Evolutionary conservation across 2,797 vertebrate species (phyloP).

Genomic region (Dipus sagitta): DNA sequence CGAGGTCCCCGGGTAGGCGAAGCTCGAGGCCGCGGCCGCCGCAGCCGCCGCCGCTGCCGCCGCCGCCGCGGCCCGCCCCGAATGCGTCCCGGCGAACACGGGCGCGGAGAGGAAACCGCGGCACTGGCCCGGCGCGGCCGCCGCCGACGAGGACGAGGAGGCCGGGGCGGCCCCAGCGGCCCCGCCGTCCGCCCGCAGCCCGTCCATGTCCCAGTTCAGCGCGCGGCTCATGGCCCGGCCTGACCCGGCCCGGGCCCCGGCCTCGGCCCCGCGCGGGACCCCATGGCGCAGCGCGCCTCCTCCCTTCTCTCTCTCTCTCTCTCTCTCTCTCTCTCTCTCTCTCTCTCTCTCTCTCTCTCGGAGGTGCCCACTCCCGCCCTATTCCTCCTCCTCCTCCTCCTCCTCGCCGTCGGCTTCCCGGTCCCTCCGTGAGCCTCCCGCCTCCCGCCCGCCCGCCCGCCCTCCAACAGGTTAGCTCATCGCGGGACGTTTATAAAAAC

Average conservation of each 20-base stretch:
- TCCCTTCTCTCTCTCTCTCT: conserved; percentile 75
- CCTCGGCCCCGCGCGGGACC: conserved; percentile 84
- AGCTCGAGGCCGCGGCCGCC: conserved; percentile 79
- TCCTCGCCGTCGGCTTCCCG: conserved; percentile 50
- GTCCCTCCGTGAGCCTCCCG: conserved; percentile 77
- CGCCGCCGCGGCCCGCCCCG: conserved; percentile 75
- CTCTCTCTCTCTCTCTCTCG: conserved; percentile 70
- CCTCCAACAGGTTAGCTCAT: conserved; percentile 90
- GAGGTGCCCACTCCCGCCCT: conserved; percentile 75
- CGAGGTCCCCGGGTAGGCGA: conserved; percentile 83
- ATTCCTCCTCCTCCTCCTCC: conserved; percentile 50
- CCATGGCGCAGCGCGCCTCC: conserved; percentile 81
- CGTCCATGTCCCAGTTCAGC: conserved; percentile 90
- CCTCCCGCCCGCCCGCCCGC: conserved; percentile 82
- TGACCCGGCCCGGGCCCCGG: conserved; percentile 83
- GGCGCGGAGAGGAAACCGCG: conserved; percentile 84
- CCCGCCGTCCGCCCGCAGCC: conserved; percentile 86
- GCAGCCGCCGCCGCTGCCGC: conserved; percentile 72
- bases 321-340: conserved; percentile 67
- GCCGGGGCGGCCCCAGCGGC: conserved; percentile 84
- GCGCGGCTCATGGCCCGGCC: conserved; percentile 88
- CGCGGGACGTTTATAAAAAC: conserved; percentile 91
- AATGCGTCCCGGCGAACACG: conserved; percentile 85
- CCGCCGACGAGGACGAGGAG: conserved; percentile 81
- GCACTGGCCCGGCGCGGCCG: conserved; percentile 82